Evolutionary conservation across 1,140 invertebrate genomes (phyloP), one percentile per base, ranked within the genome.

Genomic region (Zelostemma sp.): DNA sequence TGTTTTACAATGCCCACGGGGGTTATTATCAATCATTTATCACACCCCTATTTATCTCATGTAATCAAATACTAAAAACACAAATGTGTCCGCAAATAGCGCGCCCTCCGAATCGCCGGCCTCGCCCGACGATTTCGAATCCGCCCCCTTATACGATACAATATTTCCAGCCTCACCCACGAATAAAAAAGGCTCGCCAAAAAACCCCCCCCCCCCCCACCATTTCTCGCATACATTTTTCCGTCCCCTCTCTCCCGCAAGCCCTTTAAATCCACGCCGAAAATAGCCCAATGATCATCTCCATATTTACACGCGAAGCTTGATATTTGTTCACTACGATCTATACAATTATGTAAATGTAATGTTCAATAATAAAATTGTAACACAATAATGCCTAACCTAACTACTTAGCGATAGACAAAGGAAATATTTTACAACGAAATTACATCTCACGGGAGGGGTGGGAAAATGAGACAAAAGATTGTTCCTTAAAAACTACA

Each of bases 351-450:
- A 84, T 81, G 72, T 80, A 79, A 82, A 80, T 77, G 76, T 82
- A 79, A 79, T 78, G 77, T 80, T 78, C 75, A 81, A 76, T 83
- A 79, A 82, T 85, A 82, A 83, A 84, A 82, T 81, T 82, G 72
- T 82, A 83, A 85, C 80, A 72, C 81, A 83, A 78, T 82, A 82
- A 82, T 80, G 66, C 74, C 78, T 84, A 85, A 64, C 69, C 78
- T 82, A 84, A 38, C 76, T 78, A 77, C 49, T 74, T 83, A 82
- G 57, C 67, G 73, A 35, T 35, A 11, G 6, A 11, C n/a, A 79
- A 84, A 80, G 75, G 77, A 75, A 85, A 82, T 85, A 85, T 85
- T 78, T 82, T 85, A 85, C 84, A 85, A 80, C 76, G 76, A 85
- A 85, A 84, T 83, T 85, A 85, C 81, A 85, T 71, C 76, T 57